Evolutionary conservation across 2,113 vertebrate genomes (phyloP).

Genomic region (Cyanoderma ruficeps): DNA sequence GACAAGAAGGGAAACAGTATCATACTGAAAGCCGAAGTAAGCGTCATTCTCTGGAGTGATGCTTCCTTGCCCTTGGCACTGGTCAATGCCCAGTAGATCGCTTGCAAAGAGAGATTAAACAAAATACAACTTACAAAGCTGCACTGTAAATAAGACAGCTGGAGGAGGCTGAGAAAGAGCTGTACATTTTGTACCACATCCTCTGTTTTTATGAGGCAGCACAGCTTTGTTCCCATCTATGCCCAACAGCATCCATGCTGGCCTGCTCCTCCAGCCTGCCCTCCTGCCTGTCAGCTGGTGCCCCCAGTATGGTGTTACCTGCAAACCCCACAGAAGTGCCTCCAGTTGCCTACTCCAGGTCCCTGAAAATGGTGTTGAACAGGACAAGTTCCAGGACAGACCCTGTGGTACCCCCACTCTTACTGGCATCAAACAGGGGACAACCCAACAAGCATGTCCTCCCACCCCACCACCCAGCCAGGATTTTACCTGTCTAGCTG

Average conservation of each 20-base stretch:
- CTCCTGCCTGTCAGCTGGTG: not conserved
- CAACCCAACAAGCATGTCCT: not conserved
- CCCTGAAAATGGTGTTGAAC: not conserved
- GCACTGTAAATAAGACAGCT: not conserved
- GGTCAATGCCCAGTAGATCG: not conserved
- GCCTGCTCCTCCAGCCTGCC: not conserved
- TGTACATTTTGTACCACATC: not conserved
- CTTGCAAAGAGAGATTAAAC: conserved; percentile 26
- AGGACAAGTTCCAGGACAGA: not conserved
- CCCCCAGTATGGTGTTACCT: not conserved
- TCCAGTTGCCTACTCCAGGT: not conserved
- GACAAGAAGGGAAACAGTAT: not conserved
- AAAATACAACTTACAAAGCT: not conserved
- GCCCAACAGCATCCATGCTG: not conserved
- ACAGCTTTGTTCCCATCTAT: not conserved
- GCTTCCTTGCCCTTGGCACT: conserved; percentile 11
- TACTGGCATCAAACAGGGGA: not conserved
- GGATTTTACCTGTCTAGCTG: not conserved
- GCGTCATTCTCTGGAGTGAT: not conserved
- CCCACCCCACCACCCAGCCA: not conserved
- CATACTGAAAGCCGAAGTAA: conserved; percentile 1
- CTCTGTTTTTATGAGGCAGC: not conserved
- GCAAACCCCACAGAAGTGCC: not conserved
- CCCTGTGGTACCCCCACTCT: accelerated
- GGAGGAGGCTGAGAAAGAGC: not conserved